Conservation (phyloP, 2,797 vertebrate species). For the Phaenicophaeus curvirostris region DNA sequence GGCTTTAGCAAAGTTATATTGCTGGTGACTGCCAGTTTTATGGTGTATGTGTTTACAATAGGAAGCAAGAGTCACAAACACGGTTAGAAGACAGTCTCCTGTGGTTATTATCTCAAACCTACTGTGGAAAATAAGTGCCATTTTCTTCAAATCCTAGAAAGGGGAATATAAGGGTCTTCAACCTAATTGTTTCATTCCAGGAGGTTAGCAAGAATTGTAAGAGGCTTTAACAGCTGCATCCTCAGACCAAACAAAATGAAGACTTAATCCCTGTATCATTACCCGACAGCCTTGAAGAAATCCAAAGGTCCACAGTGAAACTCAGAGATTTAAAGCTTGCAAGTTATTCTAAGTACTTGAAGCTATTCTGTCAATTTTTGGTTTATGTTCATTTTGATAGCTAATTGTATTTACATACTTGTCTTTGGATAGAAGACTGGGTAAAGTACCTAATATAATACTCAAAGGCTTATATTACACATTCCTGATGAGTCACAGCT, state of each 20-base stretch:
- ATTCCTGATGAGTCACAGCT: background rate
- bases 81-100: background rate
- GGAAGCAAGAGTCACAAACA: background rate
- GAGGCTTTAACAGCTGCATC: background rate
- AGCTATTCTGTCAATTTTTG: background rate
- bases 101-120: background rate
- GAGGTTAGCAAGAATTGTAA: background rate
- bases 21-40: background rate
- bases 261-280: background rate
- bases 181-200: background rate
- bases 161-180: background rate
- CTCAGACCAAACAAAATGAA: background rate
- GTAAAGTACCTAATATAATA: background rate
- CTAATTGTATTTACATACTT: background rate
- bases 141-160: background rate
- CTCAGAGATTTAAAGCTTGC: background rate
- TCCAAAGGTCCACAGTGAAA: background rate
- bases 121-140: background rate
- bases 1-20: rapidly evolving
- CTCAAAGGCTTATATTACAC: background rate
- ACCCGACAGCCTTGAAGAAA: background rate
- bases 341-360: background rate
- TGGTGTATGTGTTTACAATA: background rate
- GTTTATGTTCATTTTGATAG: background rate
- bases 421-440: background rate